A percentile compares a stretch with the other conserved stretches of the same genome.
These are phyloP conservation scores for Sebastes fasciatus DNA, from an alignment of 2,113 vertebrate genomes.

Conservation along the genomic window DNA sequence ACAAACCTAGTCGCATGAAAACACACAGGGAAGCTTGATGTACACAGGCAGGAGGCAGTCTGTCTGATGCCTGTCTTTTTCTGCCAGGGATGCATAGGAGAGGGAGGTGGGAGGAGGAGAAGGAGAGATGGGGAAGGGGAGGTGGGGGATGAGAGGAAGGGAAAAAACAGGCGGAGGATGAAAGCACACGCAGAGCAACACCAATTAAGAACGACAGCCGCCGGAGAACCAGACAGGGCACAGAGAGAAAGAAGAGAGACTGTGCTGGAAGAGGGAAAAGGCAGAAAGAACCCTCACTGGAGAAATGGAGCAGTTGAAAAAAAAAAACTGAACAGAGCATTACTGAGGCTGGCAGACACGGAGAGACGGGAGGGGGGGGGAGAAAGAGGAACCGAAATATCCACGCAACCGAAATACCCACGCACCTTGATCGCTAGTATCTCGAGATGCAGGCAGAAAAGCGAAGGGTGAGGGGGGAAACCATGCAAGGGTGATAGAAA, in stretches of 20 bases:
- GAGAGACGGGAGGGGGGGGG: background rate
- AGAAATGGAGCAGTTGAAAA: constrained; percentile 37
- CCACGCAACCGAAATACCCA: constrained; percentile 38
- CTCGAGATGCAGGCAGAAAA: constrained; percentile 24
- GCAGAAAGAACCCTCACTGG: constrained; percentile 45
- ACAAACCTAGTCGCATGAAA: constrained; percentile 29
- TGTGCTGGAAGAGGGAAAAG: constrained; percentile 39
- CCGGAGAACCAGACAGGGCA: constrained; percentile 64
- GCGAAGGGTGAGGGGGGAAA: constrained; percentile 4
- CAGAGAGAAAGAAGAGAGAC: constrained; percentile 43
- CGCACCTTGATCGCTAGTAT: constrained; percentile 48
- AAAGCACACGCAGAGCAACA: constrained; percentile 72
- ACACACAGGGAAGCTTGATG: constrained; percentile 49
- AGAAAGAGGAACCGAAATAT: constrained; percentile 30
- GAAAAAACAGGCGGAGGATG: constrained; percentile 55
- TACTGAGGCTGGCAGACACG: constrained; percentile 53
- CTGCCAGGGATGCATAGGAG: constrained; percentile 53
- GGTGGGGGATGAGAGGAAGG: constrained; percentile 1
- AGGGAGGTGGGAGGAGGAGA: constrained; percentile 35
- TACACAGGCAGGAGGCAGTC: constrained; percentile 46
- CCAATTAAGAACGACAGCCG: constrained; percentile 79
- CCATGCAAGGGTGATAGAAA: constrained; percentile 22
- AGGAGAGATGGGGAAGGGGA: background rate
- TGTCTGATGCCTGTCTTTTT: constrained; percentile 72
- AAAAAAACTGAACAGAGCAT: constrained; percentile 34